phyloP scores from a whole-genome alignment of 2,888 invertebrate species.

The Thelaira solivaga region DNA sequence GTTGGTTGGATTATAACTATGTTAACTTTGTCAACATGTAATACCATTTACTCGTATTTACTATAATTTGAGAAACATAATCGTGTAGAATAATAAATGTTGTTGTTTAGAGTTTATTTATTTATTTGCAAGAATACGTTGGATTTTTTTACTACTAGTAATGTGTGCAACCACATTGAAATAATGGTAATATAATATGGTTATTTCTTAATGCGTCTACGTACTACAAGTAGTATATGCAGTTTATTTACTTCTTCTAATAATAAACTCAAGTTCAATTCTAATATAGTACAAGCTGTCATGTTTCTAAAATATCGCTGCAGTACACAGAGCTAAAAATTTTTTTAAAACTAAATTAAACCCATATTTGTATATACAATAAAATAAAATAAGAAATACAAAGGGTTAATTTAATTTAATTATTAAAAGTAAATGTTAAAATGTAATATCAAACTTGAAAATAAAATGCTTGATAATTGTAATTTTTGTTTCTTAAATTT shows the following conservation, averaged over 20 bases:
- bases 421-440: too few species aligned
- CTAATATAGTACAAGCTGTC: not conserved
- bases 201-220: slow-evolving; percentile 35
- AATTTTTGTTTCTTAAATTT: too few species aligned
- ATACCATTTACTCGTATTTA: too few species aligned
- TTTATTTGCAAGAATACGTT: too few species aligned
- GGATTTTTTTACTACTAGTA: slow-evolving; percentile 33
- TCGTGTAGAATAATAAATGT: too few species aligned
- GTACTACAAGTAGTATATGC: slow-evolving; percentile 57
- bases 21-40: not conserved
- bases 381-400: too few species aligned
- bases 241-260: slow-evolving; percentile 67
- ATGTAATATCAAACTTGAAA: too few species aligned
- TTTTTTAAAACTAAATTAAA: not conserved
- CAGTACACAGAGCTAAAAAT: slow-evolving; percentile 22
- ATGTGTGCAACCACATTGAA: slow-evolving; percentile 65
- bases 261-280: slow-evolving; percentile 70
- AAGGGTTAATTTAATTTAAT: too few species aligned
- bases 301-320: slow-evolving; percentile 9
- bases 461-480: too few species aligned
- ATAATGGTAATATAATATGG: slow-evolving; percentile 69
- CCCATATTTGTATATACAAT: not conserved
- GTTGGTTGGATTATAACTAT: slow-evolving; percentile 6
- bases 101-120: too few species aligned
- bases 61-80: too few species aligned